These are phyloP conservation scores for Poeciliopsis presidionis DNA, from an alignment of 2,797 vertebrate species.

Conservation along the genomic window DNA sequence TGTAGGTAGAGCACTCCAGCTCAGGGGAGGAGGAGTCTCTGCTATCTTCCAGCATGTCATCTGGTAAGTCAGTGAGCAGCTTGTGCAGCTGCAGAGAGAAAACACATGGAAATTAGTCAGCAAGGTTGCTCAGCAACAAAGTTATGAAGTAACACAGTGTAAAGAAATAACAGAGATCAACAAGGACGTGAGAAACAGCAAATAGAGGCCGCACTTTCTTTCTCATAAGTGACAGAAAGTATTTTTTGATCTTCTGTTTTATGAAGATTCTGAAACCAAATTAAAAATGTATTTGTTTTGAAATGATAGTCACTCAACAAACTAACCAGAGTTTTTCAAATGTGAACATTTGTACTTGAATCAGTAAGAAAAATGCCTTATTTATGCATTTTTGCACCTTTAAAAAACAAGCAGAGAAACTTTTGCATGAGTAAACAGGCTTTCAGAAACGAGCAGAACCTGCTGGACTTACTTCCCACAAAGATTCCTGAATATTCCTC, in stretches of 20 bases:
- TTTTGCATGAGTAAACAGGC: slow-evolving; percentile 19
- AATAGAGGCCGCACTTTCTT: neutral
- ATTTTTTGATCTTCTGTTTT: neutral
- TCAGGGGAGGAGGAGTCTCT: slow-evolving; percentile 86
- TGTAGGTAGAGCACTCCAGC: slow-evolving; percentile 81
- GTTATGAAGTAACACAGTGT: slow-evolving; percentile 47
- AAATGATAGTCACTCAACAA: neutral
- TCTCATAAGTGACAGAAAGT: neutral
- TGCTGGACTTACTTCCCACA: slow-evolving; percentile 81
- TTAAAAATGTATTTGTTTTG: neutral
- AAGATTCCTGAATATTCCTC: slow-evolving; percentile 73
- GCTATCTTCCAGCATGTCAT: slow-evolving; percentile 97
- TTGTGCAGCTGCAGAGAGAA: slow-evolving; percentile 87
- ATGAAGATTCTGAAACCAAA: neutral
- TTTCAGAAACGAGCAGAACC: slow-evolving; percentile 36
- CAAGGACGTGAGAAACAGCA: slow-evolving; percentile 1
- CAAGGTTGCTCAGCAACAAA: slow-evolving; percentile 54
- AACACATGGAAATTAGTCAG: slow-evolving; percentile 69
- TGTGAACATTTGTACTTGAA: neutral
- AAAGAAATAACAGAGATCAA: slow-evolving; percentile 13
- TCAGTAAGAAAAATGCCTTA: neutral
- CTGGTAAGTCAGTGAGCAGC: slow-evolving; percentile 92
- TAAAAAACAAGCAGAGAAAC: slow-evolving; percentile 19
- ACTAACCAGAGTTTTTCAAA: neutral
- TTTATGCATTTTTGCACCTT: slow-evolving; percentile 3